Base-by-base conservation (phyloP, 2,113 vertebrate species). In the Meriones unguiculatus region DNA sequence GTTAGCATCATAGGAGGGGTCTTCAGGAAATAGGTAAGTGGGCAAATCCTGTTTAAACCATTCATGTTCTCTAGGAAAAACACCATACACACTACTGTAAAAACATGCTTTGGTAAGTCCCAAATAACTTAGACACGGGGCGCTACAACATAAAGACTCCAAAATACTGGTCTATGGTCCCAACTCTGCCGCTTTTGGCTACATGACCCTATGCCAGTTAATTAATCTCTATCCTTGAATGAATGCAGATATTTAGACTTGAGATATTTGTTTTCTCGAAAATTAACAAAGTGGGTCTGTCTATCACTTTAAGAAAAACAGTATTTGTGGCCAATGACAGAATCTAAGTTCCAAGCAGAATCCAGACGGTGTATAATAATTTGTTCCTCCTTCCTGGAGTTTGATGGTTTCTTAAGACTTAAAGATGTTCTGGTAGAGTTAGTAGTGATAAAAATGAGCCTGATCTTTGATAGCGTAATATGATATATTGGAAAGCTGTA, bases 21-120 rank as follows among this genome's bases (percentile, higher is more conserved):
- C 99, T 98, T 99, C 99, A 0, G 99, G 99, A 98, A 99, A 99
- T 93, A 99, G 98, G 98, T 99, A 99, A 92, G 98, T 99, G 84
- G 99, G 99, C 92, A 99, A 98, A 98, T 99, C 99, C 98, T 99
- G 99, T 95, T 99, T 99, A 98, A 99, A 99, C 99, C 99, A 99
- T 97, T 99, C 99, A 0, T 99, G 99, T 24, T 99, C 99, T 98
- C 99, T 99, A 98, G 77, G 35, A 81, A 95, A 97, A 97, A 96
- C 46, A 96, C 54, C 96, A 97, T 64, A 94, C 91, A 97, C 59
- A 94, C 80, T 89, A 52, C 46, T 82, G 14, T 96, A 94, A 98
- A 94, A 95, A 95, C 28, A 89, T 46, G 62, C 18, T 84, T 95
- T 94, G 50, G 25, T 69, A 95, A 95, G 86, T 78, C 57, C 72